Evolutionary conservation across 2,797 vertebrate genomes (phyloP).

Genomic region (Podarcis lilfordi): DNA sequence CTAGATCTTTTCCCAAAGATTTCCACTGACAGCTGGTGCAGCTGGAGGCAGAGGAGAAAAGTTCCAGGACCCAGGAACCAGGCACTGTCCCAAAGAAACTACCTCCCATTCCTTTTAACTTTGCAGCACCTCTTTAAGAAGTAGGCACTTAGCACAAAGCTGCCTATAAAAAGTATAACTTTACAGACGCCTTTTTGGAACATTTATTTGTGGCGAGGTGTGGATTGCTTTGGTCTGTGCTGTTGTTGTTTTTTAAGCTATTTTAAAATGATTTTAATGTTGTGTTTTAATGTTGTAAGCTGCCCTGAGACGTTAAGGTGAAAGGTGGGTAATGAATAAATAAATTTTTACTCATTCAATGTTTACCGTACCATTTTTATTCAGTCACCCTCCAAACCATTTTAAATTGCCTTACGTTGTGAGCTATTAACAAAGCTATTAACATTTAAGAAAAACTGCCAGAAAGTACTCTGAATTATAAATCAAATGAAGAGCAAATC

Average conservation of each 20-base stretch:
- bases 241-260: background rate
- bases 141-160: background rate
- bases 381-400: background rate
- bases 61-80: background rate
- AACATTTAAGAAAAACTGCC: background rate
- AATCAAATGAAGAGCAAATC: background rate
- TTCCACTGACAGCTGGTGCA: background rate
- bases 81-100: background rate
- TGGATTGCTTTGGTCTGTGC: background rate
- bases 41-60: background rate
- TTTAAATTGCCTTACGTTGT: background rate
- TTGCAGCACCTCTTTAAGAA: background rate
- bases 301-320: too few relatives aligned
- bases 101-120: background rate
- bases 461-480: background rate
- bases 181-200: background rate
- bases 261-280: too few relatives aligned
- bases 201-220: background rate
- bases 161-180: background rate
- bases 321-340: too few relatives aligned
- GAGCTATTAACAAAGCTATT: background rate
- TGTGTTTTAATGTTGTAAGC: too few relatives aligned
- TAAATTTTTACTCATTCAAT: background rate
- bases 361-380: background rate
- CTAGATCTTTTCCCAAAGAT: background rate